Base-by-base conservation (phyloP, 1,140 invertebrate genomes). In the Liolophura sinensis region DNA sequence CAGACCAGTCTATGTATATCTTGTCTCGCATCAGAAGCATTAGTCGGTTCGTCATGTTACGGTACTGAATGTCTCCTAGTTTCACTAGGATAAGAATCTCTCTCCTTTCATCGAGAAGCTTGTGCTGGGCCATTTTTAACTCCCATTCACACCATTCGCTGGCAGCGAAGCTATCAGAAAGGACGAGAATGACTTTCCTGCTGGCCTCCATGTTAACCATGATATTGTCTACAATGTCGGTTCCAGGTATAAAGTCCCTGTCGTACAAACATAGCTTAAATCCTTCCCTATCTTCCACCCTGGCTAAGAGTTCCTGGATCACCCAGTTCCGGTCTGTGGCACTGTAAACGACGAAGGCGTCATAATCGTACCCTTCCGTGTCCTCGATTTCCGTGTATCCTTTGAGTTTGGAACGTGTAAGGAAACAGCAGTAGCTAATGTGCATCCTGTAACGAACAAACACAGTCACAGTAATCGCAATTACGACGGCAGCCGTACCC, bases 221-320 rank as follows among this genome's bases (percentile, higher is more conserved):
- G 60, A 90, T 87, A 62, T 86, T 85, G 71, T 90, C 88, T 0
- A 87, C 87, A 61, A 90, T 89, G 77, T 87, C 89, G 57, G 91
- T 90, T 0, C 93, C 89, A 27, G 92, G 90, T 0, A 92, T 92
- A 73, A 94, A 92, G 81, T 96, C 94, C 20, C 94, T 87, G 84
- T 95, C 93, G 77, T 95, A 92, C 55, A 97, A 86, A 79, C 93
- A 96, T 54, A 96, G 85, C 83, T 93, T 93, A 81, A 95, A 96
- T 1, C 60, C 54, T 4, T 67, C 15, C 22, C 65, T 51, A 27
- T 52, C 25, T 62, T 71, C 69, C 12, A 71, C 18, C 16, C 51
- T 27, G 14, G 52, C 18, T 22, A 71, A 25, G 12, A 71, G 52
- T 52, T 71, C 50, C 4, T 27, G 27, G 16, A 62, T 58, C 0